Base-by-base conservation (phyloP, 2,113 vertebrate genomes). In the Oreochromis aureus region DNA sequence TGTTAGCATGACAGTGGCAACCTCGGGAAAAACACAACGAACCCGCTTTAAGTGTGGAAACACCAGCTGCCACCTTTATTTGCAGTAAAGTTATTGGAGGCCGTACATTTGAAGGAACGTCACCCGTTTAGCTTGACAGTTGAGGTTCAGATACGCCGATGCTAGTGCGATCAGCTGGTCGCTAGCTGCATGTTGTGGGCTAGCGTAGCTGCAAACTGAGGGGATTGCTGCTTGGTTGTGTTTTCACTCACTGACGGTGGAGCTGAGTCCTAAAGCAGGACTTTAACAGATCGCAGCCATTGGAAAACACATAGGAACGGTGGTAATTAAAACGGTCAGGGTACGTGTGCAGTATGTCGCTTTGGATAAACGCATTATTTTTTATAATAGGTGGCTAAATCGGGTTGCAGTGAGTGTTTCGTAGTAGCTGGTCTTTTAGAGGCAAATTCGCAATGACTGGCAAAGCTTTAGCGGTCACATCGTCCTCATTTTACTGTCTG, bases 91-190 rank as follows among this genome's bases (percentile, higher is more conserved):
- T 54, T 36, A 66, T 19, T 44, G 4, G 79, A 85, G 86, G 88
- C 81, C 86, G 22, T 27, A 6, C 18, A 39, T 53, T 36, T 69
- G 12, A 12, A 39, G 10, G 24, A 34, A 10, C 87, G 90, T 83
- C 84, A 7, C 82, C 12, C 2, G 76, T 82, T 55, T 84, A 84
- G 87, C 89, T 19, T 91, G 91, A 92, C 89, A 92, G 91, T 90
- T 91, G 83, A 63, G 44, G 69, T 55, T 86, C 46, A 30, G 87
- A 86, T 34, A 82, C 46, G 69, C 80, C 71, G 87, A 69, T 86
- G 41, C 89, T 88, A 88, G 58, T 41, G 82, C 44, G 44, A 87
- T 93, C 93, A 93, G 93, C 91, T 93, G 91, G 85, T 84, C 55
- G 61, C 12, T 18, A 88, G 86, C 71, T 86, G 22, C 10, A 1